Evolutionary conservation across 2,797 vertebrate species (phyloP), one percentile per base, ranked within the genome.

Genomic region (Aeoliscus strigatus): DNA sequence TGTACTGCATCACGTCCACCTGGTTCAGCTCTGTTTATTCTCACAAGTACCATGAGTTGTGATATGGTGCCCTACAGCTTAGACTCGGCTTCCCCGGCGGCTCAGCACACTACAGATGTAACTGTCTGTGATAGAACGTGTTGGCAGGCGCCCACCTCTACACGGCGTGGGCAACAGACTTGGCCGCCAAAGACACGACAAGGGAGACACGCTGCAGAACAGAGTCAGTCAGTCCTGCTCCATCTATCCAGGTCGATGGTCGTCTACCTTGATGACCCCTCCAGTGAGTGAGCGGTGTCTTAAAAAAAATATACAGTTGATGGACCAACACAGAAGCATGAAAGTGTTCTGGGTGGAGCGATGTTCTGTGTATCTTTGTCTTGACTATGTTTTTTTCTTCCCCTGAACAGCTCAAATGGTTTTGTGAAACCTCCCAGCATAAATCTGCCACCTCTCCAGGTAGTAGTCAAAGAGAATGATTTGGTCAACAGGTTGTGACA

Each of bases 101-200:
- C 52, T 72, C 53, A 50, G 62, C 59, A 40, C 39, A 10, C 70
- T 66, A 60, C 75, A 75, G 71, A 70, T 74, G 73, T 70, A 75
- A 60, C 59, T 51, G 57, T 62, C 56, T 49, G 65, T 57, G 60
- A 66, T 48, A 50, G 54, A 63, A 73, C 37, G 41, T 66, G 62
- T 71, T 83, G 75, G 77, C 77, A 70, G 57, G 39, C 70, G 14
- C 51, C 48, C 28, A 17, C 31, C 39, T 72, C 65, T 61, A 60
- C 70, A 70, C 58, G 53, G 69, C 60, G 77, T 80, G 79, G 79
- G 79, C 74, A 51, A 62, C 61, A 71, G 77, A 80, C 66, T 77
- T 82, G 79, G 73, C 82, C n/a, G 53, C 54, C 14, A 34, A 70
- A 73, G 54, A 73, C 69, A 59, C 62, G 25, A 39, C 41, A 34